Evolutionary conservation across 2,797 vertebrate species (phyloP), one percentile per base, ranked within the genome.

Genomic region (Crenichthys baileyi): DNA sequence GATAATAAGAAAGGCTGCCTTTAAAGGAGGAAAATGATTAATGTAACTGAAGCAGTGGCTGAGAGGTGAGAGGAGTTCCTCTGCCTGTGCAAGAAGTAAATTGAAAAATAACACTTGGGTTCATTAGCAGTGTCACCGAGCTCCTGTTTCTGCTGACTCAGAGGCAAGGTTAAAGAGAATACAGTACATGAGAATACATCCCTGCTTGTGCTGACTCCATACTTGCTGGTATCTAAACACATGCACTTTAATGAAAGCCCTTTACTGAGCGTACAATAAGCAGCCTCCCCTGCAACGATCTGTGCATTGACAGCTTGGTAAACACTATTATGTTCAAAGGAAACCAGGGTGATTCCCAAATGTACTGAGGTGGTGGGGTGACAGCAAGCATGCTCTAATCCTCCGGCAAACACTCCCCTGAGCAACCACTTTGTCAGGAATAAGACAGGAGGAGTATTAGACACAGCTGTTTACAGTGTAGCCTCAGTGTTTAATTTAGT

Each of bases 31-130:
- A 89, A 63, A 81, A 84, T 82, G 82, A 61, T 82, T 77, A 70
- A 4, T 72, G 91, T 87, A 91, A 91, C 84, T 22, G 67, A 81
- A 93, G 87, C 78, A 36, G 75, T 16, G 44, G 70, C 77, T 70
- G 81, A 85, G 88, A 91, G 90, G 90, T 70, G 81, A 85, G 88
- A 91, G 90, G 90, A 92, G 91, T 84, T 78, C 73, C 78, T 87
- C 80, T 83, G 89, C 88, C 83, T 73, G 18, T 44, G 90, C 83
- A 79, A 63, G 80, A 70, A 70, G 90, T 93, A 95, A 95, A 95
- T 95, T 94, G 94, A 95, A 96, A 89, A 95, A 95, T 87, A 95
- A 95, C 94, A 95, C 80, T 77, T 70, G 81, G 85, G 88, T 93
- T 94, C 92, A 93, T 93, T 92, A 95, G 85, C 16, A 26, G 91